Base-by-base conservation (phyloP, 2,888 invertebrate species). In the Calephelis perditalis region DNA sequence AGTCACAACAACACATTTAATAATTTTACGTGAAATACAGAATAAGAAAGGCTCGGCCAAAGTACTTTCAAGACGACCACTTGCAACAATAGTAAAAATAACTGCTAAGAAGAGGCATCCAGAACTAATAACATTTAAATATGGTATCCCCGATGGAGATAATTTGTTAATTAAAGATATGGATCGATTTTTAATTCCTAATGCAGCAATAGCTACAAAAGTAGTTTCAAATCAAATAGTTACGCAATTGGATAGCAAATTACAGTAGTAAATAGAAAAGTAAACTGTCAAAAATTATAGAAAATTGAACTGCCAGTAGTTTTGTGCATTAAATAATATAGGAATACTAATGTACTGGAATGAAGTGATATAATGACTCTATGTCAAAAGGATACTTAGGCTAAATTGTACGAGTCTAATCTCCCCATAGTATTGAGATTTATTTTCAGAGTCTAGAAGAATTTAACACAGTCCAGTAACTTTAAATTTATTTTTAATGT, bases 121-220 rank as follows among this genome's bases (percentile, higher is more conserved):
- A 0, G 98, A 99, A 84, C 91, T 99, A 71, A 98, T 99, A 66
- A 99, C 99, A 0, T 99, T 99, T 82, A 98, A 98, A 81, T 99
- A 99, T 80, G 98, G 98, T 5, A 92, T 94, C 62, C 95, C 95
- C 3, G 95, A 96, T 77, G 96, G 95, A 57, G 95, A 96, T 72
- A 93, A 94, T 54, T 88, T 96, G 46, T 91, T 95, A 63, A 96
- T 98, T 63, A 96, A 89, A 72, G 98, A 98, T 80, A 96, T 97
- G 95, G 98, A 98, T 85, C 92, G 96, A 68, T 97, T 98, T 85
- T 91, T 97, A 59, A 98, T 98, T 81, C 97, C 97, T 6, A 96
- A 98, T 76, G 97, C 98, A 55, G 94, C 95, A 60, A 95, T 96
- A 79, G 98, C 97, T 36, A 98, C 97, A 1, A 95, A 95, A 87